A percentile compares a stretch with the other conserved stretches of the same genome.
Conservation (phyloP, 2,113 vertebrate species). For the Struthidea cinerea region DNA sequence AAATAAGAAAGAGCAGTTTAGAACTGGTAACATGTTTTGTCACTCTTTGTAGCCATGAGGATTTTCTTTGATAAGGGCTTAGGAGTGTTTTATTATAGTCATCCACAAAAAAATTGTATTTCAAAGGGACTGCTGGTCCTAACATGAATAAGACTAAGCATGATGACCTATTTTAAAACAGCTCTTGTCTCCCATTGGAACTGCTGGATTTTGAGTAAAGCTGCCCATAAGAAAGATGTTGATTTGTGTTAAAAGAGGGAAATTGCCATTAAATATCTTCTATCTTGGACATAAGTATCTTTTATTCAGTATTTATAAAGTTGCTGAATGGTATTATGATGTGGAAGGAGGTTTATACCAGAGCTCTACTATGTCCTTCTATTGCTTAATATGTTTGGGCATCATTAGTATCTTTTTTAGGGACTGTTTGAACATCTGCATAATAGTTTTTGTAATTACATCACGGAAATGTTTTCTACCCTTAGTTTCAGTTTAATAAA, state of each 20-base stretch:
- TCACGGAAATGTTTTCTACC: not conserved
- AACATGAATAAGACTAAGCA: not conserved
- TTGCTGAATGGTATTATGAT: not conserved
- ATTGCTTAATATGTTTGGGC: not conserved
- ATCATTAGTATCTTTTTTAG: not conserved
- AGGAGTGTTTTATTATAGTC: not conserved
- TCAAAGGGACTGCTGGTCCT: not conserved
- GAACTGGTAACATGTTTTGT: not conserved
- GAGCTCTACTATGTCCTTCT: not conserved
- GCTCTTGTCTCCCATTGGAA: not conserved
- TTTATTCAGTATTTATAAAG: not conserved
- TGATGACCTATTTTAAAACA: conserved; percentile 20
- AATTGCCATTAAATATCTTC: not conserved
- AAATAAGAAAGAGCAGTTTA: not conserved
- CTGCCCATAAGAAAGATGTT: not conserved
- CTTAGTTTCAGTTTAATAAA: not conserved
- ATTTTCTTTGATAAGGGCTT: not conserved
- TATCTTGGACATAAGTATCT: not conserved
- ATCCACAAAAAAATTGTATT: conserved; percentile 1
- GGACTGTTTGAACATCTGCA: not conserved
- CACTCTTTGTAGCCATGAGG: not conserved
- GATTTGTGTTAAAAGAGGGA: not conserved
- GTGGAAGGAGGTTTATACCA: not conserved
- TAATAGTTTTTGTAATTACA: not conserved
- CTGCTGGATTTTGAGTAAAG: not conserved